A percentile compares a stretch with the other conserved stretches of the same genome.
phyloP scores from a whole-genome alignment of 2,888 invertebrate genomes.

The Lumbricus terrestris region DNA sequence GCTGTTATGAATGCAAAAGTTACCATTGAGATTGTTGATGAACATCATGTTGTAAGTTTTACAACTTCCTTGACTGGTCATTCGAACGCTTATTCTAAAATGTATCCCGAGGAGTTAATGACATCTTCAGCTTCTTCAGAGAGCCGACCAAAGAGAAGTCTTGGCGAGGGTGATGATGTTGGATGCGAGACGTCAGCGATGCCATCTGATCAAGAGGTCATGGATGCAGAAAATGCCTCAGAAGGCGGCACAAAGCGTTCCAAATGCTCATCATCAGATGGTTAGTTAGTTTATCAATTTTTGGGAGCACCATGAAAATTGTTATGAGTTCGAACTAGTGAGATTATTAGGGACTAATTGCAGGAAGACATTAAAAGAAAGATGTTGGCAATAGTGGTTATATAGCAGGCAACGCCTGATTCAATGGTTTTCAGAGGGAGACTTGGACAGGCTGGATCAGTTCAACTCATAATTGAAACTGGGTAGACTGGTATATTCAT shows the following conservation, averaged over 20 bases:
- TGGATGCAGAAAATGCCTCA: neutral
- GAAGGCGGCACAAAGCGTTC: neutral
- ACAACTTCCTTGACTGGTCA: neutral
- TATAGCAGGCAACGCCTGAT: too few relatives aligned
- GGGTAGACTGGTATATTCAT: too few relatives aligned
- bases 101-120: neutral
- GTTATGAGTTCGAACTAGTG: neutral
- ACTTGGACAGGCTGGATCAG: too few relatives aligned
- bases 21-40: neutral
- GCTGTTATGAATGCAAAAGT: neutral
- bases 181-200: neutral
- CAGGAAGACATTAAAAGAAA: too few relatives aligned
- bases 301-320: neutral
- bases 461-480: too few relatives aligned
- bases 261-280: neutral
- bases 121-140: neutral
- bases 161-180: slow-evolving; percentile 6
- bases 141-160: neutral
- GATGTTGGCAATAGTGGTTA: too few relatives aligned
- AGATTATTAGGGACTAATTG: neutral
- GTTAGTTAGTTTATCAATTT: neutral
- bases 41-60: neutral
- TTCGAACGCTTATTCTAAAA: neutral
- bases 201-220: neutral
- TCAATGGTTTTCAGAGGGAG: too few relatives aligned